Conservation (phyloP, 2,113 vertebrate genomes). For the Xerus inauris region DNA sequence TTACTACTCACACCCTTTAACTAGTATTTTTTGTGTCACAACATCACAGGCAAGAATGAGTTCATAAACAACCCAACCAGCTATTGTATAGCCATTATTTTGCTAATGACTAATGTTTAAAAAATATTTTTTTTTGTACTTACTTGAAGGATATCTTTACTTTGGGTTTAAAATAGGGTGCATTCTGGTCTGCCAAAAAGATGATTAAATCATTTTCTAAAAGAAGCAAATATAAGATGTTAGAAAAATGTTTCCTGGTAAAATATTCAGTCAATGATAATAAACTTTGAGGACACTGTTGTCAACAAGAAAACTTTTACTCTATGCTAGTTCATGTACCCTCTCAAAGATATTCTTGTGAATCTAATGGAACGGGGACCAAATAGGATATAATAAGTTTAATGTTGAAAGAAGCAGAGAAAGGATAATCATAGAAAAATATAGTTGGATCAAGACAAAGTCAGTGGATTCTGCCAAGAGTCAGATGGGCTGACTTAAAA, state of each 20-base stretch:
- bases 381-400: background rate
- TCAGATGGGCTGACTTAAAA: background rate
- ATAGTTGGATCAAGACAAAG: background rate
- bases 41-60: background rate
- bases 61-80: constrained; percentile 22
- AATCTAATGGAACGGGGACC: background rate
- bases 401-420: constrained; percentile 1
- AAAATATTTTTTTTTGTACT: constrained; percentile 71
- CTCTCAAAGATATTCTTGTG: background rate
- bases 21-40: background rate
- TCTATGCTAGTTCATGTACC: background rate
- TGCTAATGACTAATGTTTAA: background rate
- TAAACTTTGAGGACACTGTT: background rate
- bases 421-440: background rate
- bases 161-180: constrained; percentile 96
- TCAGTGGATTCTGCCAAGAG: background rate
- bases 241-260: background rate
- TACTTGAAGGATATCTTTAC: constrained; percentile 89
- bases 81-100: background rate
- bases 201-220: constrained; percentile 93
- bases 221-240: constrained; percentile 73
- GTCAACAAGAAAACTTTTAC: constrained; percentile 13
- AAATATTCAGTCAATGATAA: background rate
- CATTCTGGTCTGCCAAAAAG: constrained; percentile 95
- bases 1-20: background rate